Evolutionary conservation across 1,140 invertebrate genomes (phyloP).

Genomic region (Lutraria rhynchaena): DNA sequence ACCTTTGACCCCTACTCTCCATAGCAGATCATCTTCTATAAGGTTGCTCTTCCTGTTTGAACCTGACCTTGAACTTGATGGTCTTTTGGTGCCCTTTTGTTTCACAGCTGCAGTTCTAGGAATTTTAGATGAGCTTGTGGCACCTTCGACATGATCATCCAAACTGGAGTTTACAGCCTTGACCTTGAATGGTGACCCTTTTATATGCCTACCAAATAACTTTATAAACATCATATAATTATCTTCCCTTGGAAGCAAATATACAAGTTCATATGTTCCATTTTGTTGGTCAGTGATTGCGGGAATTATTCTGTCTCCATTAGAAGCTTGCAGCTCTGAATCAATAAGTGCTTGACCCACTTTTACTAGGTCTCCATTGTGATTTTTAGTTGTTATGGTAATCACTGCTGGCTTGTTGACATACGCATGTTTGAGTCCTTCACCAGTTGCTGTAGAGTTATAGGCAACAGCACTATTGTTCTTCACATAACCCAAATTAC

Average conservation of each 20-base stretch:
- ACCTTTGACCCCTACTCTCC: conserved; percentile 83
- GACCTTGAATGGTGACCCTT: conserved; percentile 83
- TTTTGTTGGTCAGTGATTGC: conserved; percentile 83
- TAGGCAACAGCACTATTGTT: conserved; percentile 82
- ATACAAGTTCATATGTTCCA: conserved; percentile 83
- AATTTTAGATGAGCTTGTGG: conserved; percentile 70
- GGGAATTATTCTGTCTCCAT: conserved; percentile 71
- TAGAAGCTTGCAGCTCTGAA: conserved; percentile 69
- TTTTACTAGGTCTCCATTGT: conserved; percentile 81
- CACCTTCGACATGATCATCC: conserved; percentile 64
- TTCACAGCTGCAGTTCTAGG: conserved; percentile 77
- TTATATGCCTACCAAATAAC: conserved; percentile 83
- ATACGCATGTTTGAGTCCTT: conserved; percentile 78
- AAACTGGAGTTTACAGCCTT: conserved; percentile 68
- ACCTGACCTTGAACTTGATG: conserved; percentile 81
- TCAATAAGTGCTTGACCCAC: conserved; percentile 73
- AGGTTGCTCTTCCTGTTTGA: conserved; percentile 82
- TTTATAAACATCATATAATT: conserved; percentile 81
- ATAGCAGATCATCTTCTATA: conserved; percentile 83
- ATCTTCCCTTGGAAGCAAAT: conserved; percentile 81
- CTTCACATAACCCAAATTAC: conserved; percentile 79
- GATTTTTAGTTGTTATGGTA: conserved; percentile 82
- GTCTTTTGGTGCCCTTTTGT: conserved; percentile 80
- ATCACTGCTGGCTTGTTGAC: conserved; percentile 74
- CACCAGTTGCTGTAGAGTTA: conserved; percentile 83